Percentiles rank a stretch among this genome's conserved stretches.
Conservation (phyloP, 2,797 vertebrate genomes). For the Pantherophis vulpinus region DNA sequence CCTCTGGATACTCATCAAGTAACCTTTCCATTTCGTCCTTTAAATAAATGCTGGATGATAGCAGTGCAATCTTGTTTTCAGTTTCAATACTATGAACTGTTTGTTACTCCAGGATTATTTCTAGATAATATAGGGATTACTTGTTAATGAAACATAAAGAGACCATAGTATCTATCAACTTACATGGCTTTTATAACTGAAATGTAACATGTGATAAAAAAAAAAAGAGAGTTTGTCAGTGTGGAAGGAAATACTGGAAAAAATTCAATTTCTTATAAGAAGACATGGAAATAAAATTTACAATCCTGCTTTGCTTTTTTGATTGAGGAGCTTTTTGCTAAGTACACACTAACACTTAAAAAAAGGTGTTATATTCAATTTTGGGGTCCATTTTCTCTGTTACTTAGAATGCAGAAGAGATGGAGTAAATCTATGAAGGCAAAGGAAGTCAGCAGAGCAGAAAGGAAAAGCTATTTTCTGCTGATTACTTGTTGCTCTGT, state of each 20-base stretch:
- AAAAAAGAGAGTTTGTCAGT: not conserved
- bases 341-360: not conserved
- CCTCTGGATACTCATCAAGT: not conserved
- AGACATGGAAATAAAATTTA: not conserved
- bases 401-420: not conserved
- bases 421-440: not conserved
- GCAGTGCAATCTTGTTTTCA: not conserved
- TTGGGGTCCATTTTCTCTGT: not conserved
- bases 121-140: not conserved
- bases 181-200: conserved; percentile 12
- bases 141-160: conserved; percentile 19
- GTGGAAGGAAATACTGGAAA: not conserved
- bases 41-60: not conserved
- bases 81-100: not conserved
- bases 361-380: not conserved
- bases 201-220: not conserved
- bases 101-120: conserved; percentile 20
- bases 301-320: not conserved
- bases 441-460: not conserved
- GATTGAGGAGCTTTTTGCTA: not conserved
- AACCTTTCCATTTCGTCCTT: conserved; percentile 9
- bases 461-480: not conserved
- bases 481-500: not conserved
- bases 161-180: not conserved
- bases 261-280: not conserved